Conservation (phyloP, 2,888 invertebrate genomes). For the Rotaria magnacalcarata region DNA sequence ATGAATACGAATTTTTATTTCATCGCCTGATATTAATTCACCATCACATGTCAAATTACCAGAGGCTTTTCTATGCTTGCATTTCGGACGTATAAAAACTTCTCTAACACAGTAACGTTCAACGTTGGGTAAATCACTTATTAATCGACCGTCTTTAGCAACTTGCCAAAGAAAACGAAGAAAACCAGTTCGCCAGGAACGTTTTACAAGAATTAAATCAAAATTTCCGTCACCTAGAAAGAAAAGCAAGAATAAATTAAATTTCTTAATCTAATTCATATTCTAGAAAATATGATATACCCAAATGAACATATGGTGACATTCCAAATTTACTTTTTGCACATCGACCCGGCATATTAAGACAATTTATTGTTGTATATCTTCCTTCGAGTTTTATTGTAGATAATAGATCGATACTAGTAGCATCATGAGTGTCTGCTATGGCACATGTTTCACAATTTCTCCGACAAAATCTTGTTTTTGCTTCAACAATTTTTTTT, state of each 20-base stretch:
- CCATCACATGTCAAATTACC: constrained; percentile 24
- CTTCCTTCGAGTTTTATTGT: neutral
- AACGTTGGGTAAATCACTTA: neutral
- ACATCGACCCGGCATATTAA: constrained; percentile 13
- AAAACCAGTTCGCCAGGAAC: neutral
- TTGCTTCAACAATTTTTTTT: neutral
- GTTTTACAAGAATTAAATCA: constrained; percentile 17
- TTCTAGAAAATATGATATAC: neutral
- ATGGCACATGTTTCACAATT: neutral
- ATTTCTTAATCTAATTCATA: too few species aligned
- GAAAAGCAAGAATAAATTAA: neutral
- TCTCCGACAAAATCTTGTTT: neutral
- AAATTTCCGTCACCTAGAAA: constrained; percentile 1
- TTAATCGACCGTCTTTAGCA: neutral
- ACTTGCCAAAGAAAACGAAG: constrained; percentile 26
- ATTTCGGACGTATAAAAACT: neutral
- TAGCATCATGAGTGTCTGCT: too few species aligned
- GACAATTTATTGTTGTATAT: constrained; percentile 33
- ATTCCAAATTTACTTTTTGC: constrained; percentile 24
- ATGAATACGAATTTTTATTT: constrained; percentile 21
- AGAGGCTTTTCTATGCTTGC: neutral
- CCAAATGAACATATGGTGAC: constrained; percentile 19
- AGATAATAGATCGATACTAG: neutral
- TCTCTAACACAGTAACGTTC: neutral
- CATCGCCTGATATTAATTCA: neutral